These are phyloP conservation scores for Psittacula echo DNA, from an alignment of 2,797 vertebrate genomes.

Conservation along the genomic window DNA sequence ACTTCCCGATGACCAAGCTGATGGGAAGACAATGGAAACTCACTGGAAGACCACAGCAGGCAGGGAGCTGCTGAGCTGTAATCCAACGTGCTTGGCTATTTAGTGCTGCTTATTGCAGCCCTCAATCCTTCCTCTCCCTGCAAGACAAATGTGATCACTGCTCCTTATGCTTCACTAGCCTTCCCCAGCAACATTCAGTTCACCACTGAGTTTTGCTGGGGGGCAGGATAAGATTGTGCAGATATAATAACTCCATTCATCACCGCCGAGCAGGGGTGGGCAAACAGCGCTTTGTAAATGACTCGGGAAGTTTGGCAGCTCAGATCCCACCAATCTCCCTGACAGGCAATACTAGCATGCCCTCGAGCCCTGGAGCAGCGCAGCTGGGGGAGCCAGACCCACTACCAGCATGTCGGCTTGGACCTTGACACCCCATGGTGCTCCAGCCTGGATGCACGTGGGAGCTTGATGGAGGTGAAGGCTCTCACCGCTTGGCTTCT, in stretches of 20 bases:
- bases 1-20: fast-evolving
- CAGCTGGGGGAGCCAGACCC: not conserved
- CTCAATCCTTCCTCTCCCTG: not conserved
- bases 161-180: not conserved
- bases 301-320: constrained; percentile 61
- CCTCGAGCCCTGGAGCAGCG: not conserved
- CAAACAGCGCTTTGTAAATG: constrained; percentile 52
- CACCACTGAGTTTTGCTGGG: constrained; percentile 72
- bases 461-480: not conserved
- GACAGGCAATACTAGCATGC: constrained; percentile 32
- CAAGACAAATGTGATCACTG: constrained; percentile 45
- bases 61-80: not conserved
- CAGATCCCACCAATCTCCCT: constrained; percentile 58
- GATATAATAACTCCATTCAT: constrained; percentile 80
- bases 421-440: fast-evolving
- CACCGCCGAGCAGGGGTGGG: constrained; percentile 63
- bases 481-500: not conserved
- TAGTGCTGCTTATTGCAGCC: constrained; percentile 26
- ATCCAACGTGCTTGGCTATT: not conserved
- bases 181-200: constrained; percentile 69
- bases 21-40: not conserved
- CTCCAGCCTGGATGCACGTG: fast-evolving
- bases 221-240: constrained; percentile 76
- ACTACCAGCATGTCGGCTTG: fast-evolving
- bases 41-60: fast-evolving